These are phyloP conservation scores for Ailuropoda melanoleuca DNA, from an alignment of 2,113 vertebrate genomes.

Conservation along the genomic window DNA sequence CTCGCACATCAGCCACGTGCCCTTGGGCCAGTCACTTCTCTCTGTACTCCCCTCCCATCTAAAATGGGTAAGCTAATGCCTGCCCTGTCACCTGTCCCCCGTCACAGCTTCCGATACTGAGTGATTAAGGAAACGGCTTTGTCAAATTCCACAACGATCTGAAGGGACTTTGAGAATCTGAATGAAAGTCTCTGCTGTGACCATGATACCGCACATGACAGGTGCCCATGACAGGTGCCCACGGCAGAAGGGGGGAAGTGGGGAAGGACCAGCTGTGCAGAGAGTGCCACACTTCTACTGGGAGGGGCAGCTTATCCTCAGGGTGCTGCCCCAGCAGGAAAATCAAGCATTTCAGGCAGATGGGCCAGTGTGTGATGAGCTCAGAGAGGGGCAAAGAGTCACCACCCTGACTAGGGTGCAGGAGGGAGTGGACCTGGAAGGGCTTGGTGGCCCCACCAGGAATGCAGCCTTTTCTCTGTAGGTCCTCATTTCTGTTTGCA, in stretches of 20 bases:
- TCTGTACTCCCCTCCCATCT: background rate
- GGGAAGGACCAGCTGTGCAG: background rate
- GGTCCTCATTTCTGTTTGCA: background rate
- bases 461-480: background rate
- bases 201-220: rapidly evolving
- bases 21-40: background rate
- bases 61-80: background rate
- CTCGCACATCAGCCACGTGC: rapidly evolving
- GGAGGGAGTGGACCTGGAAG: too few species aligned
- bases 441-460: background rate
- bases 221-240: background rate
- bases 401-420: too few species aligned
- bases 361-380: background rate
- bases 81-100: background rate
- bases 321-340: background rate
- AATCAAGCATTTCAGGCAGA: background rate
- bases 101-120: background rate
- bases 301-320: background rate
- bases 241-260: background rate
- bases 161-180: background rate
- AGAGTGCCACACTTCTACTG: background rate
- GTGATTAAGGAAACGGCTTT: background rate
- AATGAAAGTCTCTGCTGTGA: rapidly evolving
- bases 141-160: background rate
- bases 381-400: background rate